Evolutionary conservation across 2,888 invertebrate species (phyloP), one percentile per base, ranked within the genome.

Genomic region (Andrena flavipes): DNA sequence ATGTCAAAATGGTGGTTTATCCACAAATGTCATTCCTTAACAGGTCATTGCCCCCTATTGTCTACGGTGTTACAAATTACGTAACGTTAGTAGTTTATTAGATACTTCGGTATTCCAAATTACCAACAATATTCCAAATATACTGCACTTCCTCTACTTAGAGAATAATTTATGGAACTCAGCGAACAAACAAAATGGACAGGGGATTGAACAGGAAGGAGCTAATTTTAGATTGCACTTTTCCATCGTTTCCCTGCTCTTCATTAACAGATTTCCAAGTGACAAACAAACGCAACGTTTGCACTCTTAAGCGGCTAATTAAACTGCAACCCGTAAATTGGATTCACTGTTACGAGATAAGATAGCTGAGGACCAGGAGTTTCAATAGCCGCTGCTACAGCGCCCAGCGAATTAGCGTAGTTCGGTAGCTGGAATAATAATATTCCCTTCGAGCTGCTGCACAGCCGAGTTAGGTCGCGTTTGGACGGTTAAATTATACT

Each of bases 371-470:
- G n/a, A 8, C 71, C 42, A 48, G 72, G 64, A 30, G 35, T 71
- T 87, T 74, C 76, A 82, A 78, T 78, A 76, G 68, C 77, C 70
- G 71, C 70, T 75, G 54, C 72, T 71, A 10, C 65, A 7, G 65
- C 59, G 20, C 33, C 42, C 33, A 33, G 35, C 35, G 67, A 80
- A 82, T 82, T 68, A 81, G 71, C 65, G 77, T 63, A 76, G 79
- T 79, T 83, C 78, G 69, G 79, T 70, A 65, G 70, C 65, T 77
- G 83, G 73, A 80, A 80, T 80, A 85, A 83, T 83, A 80, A 78
- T 76, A 70, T 75, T 69, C 78, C 60, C 65, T 68, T 76, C 59
- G 65, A 33, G 72, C 23, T 29, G 56, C 6, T 56, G 70, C 56
- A 26, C 71, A 48, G 60, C 62, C 62, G 54, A 67, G 76, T 56